Evolutionary conservation across 1,140 invertebrate genomes (phyloP).

Genomic region (Tetramorium alpestre): DNA sequence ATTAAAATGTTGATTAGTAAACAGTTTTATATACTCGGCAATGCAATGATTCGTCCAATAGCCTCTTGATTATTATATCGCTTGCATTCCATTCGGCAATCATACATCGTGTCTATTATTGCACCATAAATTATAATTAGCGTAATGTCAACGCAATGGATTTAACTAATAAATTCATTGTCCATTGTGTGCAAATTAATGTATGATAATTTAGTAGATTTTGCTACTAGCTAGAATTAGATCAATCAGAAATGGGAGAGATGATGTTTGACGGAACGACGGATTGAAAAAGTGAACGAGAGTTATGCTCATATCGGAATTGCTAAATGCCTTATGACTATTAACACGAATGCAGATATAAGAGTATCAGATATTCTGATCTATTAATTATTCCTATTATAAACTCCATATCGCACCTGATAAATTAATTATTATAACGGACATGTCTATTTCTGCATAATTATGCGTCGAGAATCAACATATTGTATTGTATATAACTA

Average conservation of each 20-base stretch:
- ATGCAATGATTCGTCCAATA: background rate
- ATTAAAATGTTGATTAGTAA: background rate
- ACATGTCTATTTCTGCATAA: slow-evolving; percentile 53
- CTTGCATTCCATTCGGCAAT: slow-evolving; percentile 57
- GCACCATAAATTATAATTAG: slow-evolving; percentile 74
- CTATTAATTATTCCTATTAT: slow-evolving; percentile 57
- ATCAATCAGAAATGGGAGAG: slow-evolving; percentile 52
- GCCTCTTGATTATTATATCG: slow-evolving; percentile 31
- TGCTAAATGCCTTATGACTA: slow-evolving; percentile 36
- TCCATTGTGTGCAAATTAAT: slow-evolving; percentile 70
- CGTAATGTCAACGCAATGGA: slow-evolving; percentile 63
- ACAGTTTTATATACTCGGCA: background rate
- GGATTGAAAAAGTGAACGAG: slow-evolving; percentile 65
- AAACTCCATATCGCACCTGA: slow-evolving; percentile 40
- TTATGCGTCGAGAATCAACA: slow-evolving; percentile 30
- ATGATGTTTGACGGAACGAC: slow-evolving; percentile 54
- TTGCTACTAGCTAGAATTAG: slow-evolving; percentile 68
- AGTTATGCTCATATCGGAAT: slow-evolving; percentile 31
- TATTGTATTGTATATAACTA: slow-evolving; percentile 32
- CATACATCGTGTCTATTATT: slow-evolving; percentile 70
- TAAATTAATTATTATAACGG: slow-evolving; percentile 51
- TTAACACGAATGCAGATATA: slow-evolving; percentile 54
- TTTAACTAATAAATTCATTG: slow-evolving; percentile 76
- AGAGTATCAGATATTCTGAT: slow-evolving; percentile 54
- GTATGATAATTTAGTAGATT: slow-evolving; percentile 71